A percentile compares a stretch with the other conserved stretches of the same genome.
These are phyloP conservation scores for Pseudolaguvia tuberculata DNA, from an alignment of 2,113 vertebrate species.

Conservation along the genomic window DNA sequence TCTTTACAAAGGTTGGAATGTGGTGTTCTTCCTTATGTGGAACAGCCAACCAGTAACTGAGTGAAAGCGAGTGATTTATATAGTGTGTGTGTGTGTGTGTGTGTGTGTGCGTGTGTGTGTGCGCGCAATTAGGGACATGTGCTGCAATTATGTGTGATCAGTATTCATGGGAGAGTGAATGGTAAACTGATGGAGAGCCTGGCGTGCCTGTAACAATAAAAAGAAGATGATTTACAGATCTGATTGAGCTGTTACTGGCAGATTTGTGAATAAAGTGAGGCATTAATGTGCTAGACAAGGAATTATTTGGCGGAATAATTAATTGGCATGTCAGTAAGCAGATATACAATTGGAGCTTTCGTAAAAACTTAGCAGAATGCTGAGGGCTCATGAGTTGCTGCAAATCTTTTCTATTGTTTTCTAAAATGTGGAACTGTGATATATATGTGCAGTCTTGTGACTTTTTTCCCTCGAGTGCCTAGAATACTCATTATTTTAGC, in stretches of 20 bases:
- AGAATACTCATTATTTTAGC: conserved; percentile 47
- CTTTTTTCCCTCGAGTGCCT: not conserved
- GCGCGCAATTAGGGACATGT: too few species aligned
- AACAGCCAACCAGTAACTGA: too few species aligned
- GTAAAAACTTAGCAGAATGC: not conserved
- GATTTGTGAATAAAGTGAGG: conserved; percentile 39
- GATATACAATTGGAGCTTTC: conserved; percentile 21
- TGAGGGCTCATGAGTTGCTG: conserved; percentile 1
- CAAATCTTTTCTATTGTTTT: not conserved
- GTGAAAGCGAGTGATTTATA: too few species aligned
- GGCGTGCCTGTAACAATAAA: not conserved
- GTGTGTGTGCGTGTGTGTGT: too few species aligned
- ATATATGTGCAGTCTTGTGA: not conserved
- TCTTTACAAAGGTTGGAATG: too few species aligned
- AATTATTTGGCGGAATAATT: conserved; percentile 40
- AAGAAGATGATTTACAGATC: not conserved
- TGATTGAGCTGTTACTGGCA: conserved; percentile 19
- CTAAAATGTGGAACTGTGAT: conserved; percentile 3
- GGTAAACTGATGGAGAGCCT: too few species aligned
- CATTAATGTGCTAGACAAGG: conserved; percentile 37
- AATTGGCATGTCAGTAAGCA: conserved; percentile 37
- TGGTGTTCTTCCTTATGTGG: too few species aligned
- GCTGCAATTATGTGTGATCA: too few species aligned
- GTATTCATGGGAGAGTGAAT: too few species aligned
- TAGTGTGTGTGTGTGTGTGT: too few species aligned